Evolutionary conservation across 2,888 invertebrate species (phyloP), one percentile per base, ranked within the genome.

Genomic region (Antheraea yamamai): DNA sequence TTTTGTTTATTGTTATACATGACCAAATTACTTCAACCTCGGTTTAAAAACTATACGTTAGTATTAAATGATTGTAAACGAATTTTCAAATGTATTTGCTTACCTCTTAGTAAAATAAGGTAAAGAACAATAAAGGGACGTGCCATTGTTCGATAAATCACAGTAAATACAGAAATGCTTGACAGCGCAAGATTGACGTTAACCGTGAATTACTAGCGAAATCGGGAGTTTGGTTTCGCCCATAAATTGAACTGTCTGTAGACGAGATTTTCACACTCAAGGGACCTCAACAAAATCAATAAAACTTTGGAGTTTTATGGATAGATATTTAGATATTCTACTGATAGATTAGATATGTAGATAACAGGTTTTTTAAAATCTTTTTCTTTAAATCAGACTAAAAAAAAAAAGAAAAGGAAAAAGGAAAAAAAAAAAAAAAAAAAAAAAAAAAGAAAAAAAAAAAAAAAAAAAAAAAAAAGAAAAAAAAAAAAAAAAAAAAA

Each of bases 231-330:
- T 70, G 35, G 20, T 8, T 39, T 70, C 39, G 70, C 20, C 1
- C 35, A 70, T 70, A 39, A 70, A 70, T 70, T 70, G 70, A 39
- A 70, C 70, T 39, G 70, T 70, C 39, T 70, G n/a, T 39, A 70
- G 39, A 18, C 12, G 20, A 39, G 39, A 39, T 39, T n/a, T 39
- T 70, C 39, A 20, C 70, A 39, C 20, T 23, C 30, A 30, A 30
- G 16, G 18, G 16, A 4, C 30, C 16, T 2, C 64, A 1, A 16
- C 14, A 30, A 30, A 30, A 26, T 26, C 26, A 26, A 26, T 30
- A 30, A 30, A 30, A 23, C 12, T 23, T 12, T 61, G 23, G 12
- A 23, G 12, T n/a, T 58, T 18, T 20, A 16, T 55, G 6, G 51
- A 16, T 51, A 51, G 16, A 55, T 20, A 58, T 58, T 58, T 58